These are phyloP conservation scores for Brachyalestes nurse DNA, from an alignment of 2,797 vertebrate species.

Conservation along the genomic window DNA sequence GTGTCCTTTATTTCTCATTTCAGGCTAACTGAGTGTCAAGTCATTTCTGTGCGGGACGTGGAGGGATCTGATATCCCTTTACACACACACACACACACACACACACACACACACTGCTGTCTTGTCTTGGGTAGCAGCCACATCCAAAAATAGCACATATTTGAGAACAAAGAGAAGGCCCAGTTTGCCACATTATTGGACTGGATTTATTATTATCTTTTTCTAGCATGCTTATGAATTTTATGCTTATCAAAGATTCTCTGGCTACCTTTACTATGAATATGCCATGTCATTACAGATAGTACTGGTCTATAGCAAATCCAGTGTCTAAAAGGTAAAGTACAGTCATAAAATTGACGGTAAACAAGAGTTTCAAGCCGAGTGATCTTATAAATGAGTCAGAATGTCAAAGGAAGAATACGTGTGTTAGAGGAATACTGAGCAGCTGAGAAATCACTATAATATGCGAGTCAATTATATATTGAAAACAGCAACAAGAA, in stretches of 20 bases:
- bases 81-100: neutral
- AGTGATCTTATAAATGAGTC: neutral
- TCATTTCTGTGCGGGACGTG: slow-evolving; percentile 15
- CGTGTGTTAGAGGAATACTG: neutral
- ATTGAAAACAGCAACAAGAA: neutral
- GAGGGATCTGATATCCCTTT: slow-evolving; percentile 22
- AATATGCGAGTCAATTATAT: neutral
- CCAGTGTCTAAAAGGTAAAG: neutral
- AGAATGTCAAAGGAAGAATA: neutral
- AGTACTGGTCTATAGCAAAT: neutral
- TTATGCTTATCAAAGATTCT: neutral
- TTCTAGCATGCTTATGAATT: slow-evolving; percentile 3
- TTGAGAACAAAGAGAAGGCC: slow-evolving; percentile 39
- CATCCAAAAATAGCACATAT: slow-evolving; percentile 46
- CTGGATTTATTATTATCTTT: too few relatives aligned
- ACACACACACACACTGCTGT: slow-evolving; percentile 5
- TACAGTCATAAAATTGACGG: neutral
- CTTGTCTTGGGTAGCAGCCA: slow-evolving; percentile 21
- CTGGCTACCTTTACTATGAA: too few relatives aligned
- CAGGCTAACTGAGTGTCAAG: slow-evolving; percentile 29
- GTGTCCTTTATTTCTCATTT: slow-evolving; percentile 15
- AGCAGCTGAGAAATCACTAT: neutral
- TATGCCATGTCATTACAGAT: neutral
- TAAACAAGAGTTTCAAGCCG: neutral
- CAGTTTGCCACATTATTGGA: slow-evolving; percentile 35